phyloP scores from a whole-genome alignment of 2,888 invertebrate species.

The Embidobia sp. region DNA sequence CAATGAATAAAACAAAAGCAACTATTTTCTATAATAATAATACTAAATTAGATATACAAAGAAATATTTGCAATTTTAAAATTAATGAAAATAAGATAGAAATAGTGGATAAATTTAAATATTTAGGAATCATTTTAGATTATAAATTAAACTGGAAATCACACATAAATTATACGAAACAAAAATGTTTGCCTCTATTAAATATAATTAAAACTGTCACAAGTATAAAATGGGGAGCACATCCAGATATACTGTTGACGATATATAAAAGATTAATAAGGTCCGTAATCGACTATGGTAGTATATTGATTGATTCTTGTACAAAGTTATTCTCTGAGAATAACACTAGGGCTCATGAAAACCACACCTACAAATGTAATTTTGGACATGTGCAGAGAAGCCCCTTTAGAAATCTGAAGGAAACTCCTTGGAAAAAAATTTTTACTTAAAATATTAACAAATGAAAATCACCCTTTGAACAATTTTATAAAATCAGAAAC shows the following conservation, averaged over 20 bases:
- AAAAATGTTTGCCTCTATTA: background rate
- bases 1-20: too few relatives aligned
- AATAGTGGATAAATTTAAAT: too few relatives aligned
- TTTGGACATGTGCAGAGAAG: background rate
- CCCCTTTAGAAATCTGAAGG: background rate
- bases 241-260: background rate
- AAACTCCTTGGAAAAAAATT: background rate
- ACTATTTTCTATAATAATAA: too few relatives aligned
- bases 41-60: too few relatives aligned
- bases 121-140: conserved; percentile 3
- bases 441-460: background rate
- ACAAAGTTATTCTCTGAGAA: background rate
- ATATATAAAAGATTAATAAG: conserved; percentile 3
- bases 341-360: background rate
- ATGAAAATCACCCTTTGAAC: too few relatives aligned
- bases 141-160: conserved; percentile 1
- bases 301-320: background rate
- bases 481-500: too few relatives aligned
- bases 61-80: too few relatives aligned
- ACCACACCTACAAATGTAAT: background rate
- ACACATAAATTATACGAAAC: background rate
- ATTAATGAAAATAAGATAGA: too few relatives aligned
- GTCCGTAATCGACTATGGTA: background rate
- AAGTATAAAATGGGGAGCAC: background rate
- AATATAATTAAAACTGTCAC: background rate